A percentile compares a stretch with the other conserved stretches of the same genome.
phyloP scores from a whole-genome alignment of 2,113 vertebrate species.

The Megaleporinus macrocephalus region DNA sequence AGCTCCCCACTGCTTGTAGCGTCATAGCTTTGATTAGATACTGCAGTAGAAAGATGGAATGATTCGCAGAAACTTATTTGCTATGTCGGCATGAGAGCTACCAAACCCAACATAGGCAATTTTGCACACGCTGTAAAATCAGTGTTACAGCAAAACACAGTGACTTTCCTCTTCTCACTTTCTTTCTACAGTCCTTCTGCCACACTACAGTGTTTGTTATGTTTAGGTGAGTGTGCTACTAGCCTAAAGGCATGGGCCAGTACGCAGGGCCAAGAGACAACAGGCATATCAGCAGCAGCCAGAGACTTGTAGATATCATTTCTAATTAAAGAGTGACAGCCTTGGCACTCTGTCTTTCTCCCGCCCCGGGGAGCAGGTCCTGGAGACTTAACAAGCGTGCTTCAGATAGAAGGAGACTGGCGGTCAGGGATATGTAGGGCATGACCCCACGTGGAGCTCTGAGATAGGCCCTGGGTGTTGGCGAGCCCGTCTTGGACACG shows the following conservation, averaged over 20 bases:
- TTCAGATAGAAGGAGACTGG: not conserved
- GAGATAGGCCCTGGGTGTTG: conserved; percentile 25
- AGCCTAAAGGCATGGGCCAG: not conserved
- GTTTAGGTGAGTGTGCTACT: not conserved
- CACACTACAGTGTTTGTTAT: not conserved
- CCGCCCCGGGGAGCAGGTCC: not conserved
- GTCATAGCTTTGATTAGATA: too few species aligned
- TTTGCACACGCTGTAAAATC: too few species aligned
- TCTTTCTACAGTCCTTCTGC: not conserved
- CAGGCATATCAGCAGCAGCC: conserved; percentile 8
- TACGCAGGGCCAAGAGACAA: not conserved
- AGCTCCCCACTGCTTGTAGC: too few species aligned
- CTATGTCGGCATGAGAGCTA: too few species aligned
- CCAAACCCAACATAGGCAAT: too few species aligned
- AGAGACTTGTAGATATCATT: conserved; percentile 17
- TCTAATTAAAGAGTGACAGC: not conserved
- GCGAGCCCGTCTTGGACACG: not conserved
- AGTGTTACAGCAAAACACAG: too few species aligned
- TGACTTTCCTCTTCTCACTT: not conserved
- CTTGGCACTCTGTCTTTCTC: not conserved
- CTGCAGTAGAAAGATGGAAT: too few species aligned
- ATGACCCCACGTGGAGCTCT: not conserved
- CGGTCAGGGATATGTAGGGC: conserved; percentile 19
- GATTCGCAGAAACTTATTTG: too few species aligned
- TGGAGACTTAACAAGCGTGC: not conserved